Evolutionary conservation across 2,113 vertebrate species (phyloP).

Genomic region (Stigmatopora nigra): DNA sequence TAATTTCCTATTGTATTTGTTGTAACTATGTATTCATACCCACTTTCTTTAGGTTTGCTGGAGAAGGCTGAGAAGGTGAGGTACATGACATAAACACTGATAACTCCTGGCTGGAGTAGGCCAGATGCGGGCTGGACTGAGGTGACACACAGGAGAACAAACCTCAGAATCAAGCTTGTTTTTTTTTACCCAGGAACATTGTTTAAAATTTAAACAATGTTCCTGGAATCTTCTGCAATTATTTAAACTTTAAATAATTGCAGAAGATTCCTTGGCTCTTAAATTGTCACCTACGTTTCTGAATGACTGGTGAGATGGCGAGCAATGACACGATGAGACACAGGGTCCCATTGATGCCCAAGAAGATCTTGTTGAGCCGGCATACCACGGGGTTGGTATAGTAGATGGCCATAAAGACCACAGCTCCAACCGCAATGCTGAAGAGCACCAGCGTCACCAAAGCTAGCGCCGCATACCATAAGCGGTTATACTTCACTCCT

Average conservation of each 20-base stretch:
- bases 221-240: no score
- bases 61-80: conserved; percentile 94
- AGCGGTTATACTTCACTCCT: conserved; percentile 78
- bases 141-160: conserved; percentile 17
- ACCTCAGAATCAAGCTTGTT: not conserved
- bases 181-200: not conserved
- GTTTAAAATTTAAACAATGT: no score
- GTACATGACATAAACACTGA: conserved; percentile 95
- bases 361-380: conserved; percentile 83
- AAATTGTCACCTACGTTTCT: conserved; percentile 76
- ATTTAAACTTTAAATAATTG: no score
- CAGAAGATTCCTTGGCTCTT: not conserved
- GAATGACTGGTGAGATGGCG: conserved; percentile 87
- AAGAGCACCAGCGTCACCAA: conserved; percentile 83
- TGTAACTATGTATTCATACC: conserved; percentile 55
- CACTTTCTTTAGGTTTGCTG: conserved; percentile 85
- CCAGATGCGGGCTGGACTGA: conserved; percentile 88
- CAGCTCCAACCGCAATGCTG: conserved; percentile 76
- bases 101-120: conserved; percentile 88
- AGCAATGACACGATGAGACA: conserved; percentile 83
- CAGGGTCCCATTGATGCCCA: conserved; percentile 82
- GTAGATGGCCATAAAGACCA: conserved; percentile 79
- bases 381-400: conserved; percentile 83
- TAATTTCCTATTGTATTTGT: not conserved
- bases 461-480: conserved; percentile 86